Evolutionary conservation across 1,140 invertebrate genomes (phyloP).

Genomic region (Zaprionus vittiger): DNA sequence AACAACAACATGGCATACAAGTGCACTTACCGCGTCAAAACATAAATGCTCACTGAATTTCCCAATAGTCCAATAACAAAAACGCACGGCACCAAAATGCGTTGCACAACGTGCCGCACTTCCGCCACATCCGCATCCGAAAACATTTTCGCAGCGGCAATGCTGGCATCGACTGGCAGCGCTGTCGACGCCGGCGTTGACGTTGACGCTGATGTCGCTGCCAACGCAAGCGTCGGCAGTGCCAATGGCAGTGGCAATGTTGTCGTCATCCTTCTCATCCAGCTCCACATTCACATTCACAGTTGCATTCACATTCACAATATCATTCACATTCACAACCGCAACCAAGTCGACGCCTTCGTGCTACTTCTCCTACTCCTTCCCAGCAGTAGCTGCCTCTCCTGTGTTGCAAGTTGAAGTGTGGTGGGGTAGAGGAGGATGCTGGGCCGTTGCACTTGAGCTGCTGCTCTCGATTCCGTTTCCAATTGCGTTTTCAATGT

Average conservation of each 20-base stretch:
- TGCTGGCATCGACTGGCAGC: constrained; percentile 42
- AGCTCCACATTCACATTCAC: neutral
- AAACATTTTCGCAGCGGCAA: constrained; percentile 71
- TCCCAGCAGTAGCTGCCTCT: constrained; percentile 1
- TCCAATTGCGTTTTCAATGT: constrained; percentile 36
- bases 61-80: constrained; percentile 89
- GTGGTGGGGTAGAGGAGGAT: neutral
- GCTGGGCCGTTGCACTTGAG: constrained; percentile 10
- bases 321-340: neutral
- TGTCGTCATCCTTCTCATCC: constrained; percentile 45
- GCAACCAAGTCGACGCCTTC: constrained; percentile 3
- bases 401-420: too few relatives aligned
- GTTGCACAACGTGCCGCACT: constrained; percentile 86
- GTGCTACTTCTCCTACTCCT: neutral
- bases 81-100: constrained; percentile 89
- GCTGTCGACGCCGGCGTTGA: constrained; percentile 27
- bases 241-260: constrained; percentile 37
- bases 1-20: constrained; percentile 52
- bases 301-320: neutral
- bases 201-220: constrained; percentile 10
- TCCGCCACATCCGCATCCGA: constrained; percentile 77
- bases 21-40: constrained; percentile 87
- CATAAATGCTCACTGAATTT: constrained; percentile 90
- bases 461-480: constrained; percentile 22
- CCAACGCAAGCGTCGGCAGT: constrained; percentile 12